Percentiles rank a stretch among this genome's conserved stretches.
phyloP scores from a whole-genome alignment of 2,113 vertebrate genomes.

The Cheirogaleus medius region DNA sequence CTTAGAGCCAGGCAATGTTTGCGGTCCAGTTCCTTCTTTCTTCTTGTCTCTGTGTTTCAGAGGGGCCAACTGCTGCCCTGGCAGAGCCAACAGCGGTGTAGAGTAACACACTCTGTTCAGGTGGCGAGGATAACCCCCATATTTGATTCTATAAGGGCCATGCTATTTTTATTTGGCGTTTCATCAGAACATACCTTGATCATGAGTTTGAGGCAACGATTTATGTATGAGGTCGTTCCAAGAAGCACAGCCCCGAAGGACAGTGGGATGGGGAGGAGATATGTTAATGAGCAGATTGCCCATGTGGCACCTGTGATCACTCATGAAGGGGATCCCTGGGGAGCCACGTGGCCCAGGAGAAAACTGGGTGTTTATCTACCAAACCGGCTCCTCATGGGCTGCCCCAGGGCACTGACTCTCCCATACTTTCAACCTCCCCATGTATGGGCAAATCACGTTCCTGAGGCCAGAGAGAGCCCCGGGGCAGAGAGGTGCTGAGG shows the following conservation, averaged over 20 bases:
- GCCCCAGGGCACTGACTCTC: not conserved
- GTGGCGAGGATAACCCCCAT: not conserved
- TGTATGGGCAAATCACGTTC: not conserved
- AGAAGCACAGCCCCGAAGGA: not conserved
- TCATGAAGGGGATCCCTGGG: not conserved
- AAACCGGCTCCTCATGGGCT: rapidly evolving
- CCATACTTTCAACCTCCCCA: not conserved
- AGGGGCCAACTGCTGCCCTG: not conserved
- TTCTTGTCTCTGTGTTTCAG: not conserved
- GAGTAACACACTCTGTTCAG: not conserved
- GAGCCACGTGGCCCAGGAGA: not conserved
- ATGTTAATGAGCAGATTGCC: not conserved
- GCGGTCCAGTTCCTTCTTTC: not conserved
- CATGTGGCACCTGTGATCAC: not conserved
- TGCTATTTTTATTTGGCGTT: not conserved
- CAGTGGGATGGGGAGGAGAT: not conserved
- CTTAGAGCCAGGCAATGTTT: not conserved
- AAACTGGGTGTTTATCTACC: not conserved
- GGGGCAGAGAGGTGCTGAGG: not conserved
- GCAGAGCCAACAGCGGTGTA: not conserved
- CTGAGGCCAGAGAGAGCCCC: not conserved
- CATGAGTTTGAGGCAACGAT: not conserved
- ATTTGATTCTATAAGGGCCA: not conserved
- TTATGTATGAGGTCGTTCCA: not conserved
- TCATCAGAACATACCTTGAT: not conserved